Evolutionary conservation across 2,888 invertebrate species (phyloP), one percentile per base, ranked within the genome.

Genomic region (Volucella inanis): DNA sequence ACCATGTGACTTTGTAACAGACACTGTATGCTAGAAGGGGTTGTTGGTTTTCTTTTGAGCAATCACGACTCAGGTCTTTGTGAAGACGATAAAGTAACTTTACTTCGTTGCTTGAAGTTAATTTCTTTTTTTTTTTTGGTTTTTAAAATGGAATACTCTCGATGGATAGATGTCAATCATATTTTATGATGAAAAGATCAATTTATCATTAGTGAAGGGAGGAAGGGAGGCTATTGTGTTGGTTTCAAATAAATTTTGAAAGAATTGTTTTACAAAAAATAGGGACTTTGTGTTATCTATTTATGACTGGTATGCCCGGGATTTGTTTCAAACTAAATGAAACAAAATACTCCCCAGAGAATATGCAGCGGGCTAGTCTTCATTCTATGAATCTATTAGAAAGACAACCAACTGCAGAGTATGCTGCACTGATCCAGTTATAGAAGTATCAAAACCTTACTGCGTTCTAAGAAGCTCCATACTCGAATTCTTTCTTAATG

Each of bases 151-250:
- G 45, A 75, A 55, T 75, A 54, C 65, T 57, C 1, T 43, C 62
- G 79, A 79, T 79, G 75, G 61, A 75, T 64, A 41, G 57, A 76
- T 77, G 85, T 68, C 85, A 85, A 81, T 85, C 81, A 85, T 85
- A 85, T 71, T 77, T 81, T 68, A 72, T 76, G 72, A 61, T 57
- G 67, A 61, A 72, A 80, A 47, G 41, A 49, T 76, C 67, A 81
- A 85, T 85, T 77, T 81, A 85, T 85, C 85, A 85, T 59, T 79
- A 54, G 38, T 61, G 15, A 22, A 38, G n/a, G n/a, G 38, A 15
- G 62, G 41, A 14, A 12, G 4, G 59, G 10, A 41, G 38, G 54
- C 8, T 18, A 22, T 55, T 43, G 22, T 59, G 59, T 50, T 50
- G 61, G 15, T 38, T 55, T 45, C 1, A 8, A 38, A 38, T 11